Percentiles rank a stretch among this genome's conserved stretches.
These are phyloP conservation scores for Mesorhabditis sp. DNA, from an alignment of 2,888 invertebrate genomes.

Conservation along the genomic window DNA sequence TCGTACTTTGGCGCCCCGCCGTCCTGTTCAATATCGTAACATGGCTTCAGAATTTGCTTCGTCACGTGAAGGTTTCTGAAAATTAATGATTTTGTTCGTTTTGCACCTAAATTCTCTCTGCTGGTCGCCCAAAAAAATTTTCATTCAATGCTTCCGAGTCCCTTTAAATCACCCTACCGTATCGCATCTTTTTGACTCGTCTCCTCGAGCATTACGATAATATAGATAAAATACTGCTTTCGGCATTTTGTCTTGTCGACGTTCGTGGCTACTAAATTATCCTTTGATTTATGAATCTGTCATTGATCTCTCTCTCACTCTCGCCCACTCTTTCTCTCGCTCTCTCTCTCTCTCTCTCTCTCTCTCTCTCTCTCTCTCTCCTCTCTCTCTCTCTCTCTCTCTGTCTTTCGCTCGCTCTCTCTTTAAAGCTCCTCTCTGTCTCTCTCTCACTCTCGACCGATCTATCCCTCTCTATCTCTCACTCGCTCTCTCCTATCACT, in stretches of 20 bases:
- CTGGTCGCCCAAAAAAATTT: not conserved
- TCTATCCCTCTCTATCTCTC: too few relatives aligned
- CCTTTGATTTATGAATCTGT: not conserved
- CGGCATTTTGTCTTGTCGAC: not conserved
- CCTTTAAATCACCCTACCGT: not conserved
- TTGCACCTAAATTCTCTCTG: not conserved
- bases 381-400: too few relatives aligned
- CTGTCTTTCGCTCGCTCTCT: too few relatives aligned
- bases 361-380: too few relatives aligned
- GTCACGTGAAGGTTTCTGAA: not conserved
- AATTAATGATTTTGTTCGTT: too few relatives aligned
- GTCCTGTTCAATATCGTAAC: not conserved
- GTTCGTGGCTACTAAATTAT: not conserved
- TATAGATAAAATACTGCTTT: not conserved
- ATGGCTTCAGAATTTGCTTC: not conserved
- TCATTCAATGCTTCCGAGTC: not conserved
- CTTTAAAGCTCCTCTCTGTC: not conserved
- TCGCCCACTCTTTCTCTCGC: not conserved
- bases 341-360: not conserved
- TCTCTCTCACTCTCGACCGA: too few relatives aligned
- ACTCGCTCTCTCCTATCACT: too few relatives aligned
- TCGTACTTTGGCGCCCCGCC: not conserved
- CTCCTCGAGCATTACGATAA: not conserved
- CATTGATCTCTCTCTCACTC: not conserved
- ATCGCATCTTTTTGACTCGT: not conserved